Evolutionary conservation across 2,888 invertebrate genomes (phyloP), one percentile per base, ranked within the genome.

Genomic region (Arrhopalites spinosus): DNA sequence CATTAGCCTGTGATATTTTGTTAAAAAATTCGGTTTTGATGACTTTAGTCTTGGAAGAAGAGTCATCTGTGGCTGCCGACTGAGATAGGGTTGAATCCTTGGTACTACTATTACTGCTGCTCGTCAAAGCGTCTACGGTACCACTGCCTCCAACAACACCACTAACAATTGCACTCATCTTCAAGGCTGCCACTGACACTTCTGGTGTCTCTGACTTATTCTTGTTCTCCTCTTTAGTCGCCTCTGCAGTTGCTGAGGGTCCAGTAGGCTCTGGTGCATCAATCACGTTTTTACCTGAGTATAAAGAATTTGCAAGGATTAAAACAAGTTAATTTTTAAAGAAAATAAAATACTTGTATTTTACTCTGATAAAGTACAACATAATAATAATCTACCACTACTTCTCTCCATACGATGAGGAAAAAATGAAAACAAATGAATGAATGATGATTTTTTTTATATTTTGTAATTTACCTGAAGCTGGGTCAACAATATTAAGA

Each of bases 401-500:
- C n/a, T n/a, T n/a, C n/a, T n/a, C n/a, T n/a, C n/a, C n/a, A n/a
- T n/a, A n/a, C n/a, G n/a, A n/a, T n/a, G n/a, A n/a, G n/a, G 36
- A 36, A 11, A 36, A 36, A 7, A 11, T 36, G 50, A 20, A 80
- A 76, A 61, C 67, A 45, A 61, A 15, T 75, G 68, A 47, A 78
- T 66, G 56, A 29, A 25, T 15, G 13, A 27, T 70, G 56, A n/a
- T 11, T 27, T 11, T 13, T 23, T 17, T 13, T 3, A 47, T 43
- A 66, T 13, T 27, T 15, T 29, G 25, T 25, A 88, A 88, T 86
- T 88, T 87, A 78, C 87, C 86, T 53, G 88, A 88, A 69, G 84
- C 79, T 1, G 89, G 88, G 84, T 89, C 84, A 20, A 88, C 87
- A 20, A 89, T 88, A 76, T 85, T 85, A 66, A 88, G 84, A 53